A percentile compares a stretch with the other conserved stretches of the same genome.
These are phyloP conservation scores for Clarias fuscus DNA, from an alignment of 2,797 vertebrate species.

Conservation along the genomic window DNA sequence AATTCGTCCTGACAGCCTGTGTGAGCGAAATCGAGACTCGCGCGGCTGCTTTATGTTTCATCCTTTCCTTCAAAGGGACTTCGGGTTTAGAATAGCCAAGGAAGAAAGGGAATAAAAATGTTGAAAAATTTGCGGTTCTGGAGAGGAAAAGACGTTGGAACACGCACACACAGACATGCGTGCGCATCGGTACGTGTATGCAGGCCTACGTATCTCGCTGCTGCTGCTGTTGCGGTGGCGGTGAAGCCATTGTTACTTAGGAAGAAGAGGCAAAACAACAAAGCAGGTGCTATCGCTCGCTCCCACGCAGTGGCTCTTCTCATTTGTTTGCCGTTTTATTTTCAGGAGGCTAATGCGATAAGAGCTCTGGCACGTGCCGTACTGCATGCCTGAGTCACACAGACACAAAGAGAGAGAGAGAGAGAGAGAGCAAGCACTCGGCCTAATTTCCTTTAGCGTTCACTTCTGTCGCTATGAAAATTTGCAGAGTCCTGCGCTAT, in stretches of 20 bases:
- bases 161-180: conserved; percentile 10
- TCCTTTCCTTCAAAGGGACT: conserved; percentile 60
- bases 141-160: conserved; percentile 40
- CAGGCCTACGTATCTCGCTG: conserved; percentile 47
- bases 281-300: conserved; percentile 56
- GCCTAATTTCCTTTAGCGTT: conserved; percentile 34
- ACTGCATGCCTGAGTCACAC: conserved; percentile 35
- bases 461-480: conserved; percentile 21
- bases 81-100: conserved; percentile 44
- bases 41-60: conserved; percentile 54
- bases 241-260: conserved; percentile 55
- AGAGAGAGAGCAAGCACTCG: conserved; percentile 7
- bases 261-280: conserved; percentile 55
- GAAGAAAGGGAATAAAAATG: conserved; percentile 47
- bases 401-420: conserved; percentile 12
- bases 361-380: conserved; percentile 46
- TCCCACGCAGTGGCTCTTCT: conserved; percentile 55
- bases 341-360: conserved; percentile 55
- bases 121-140: conserved; percentile 18
- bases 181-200: conserved; percentile 29
- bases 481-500: conserved; percentile 42
- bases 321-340: conserved; percentile 50
- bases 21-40: conserved; percentile 31
- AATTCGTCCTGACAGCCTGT: neutral
- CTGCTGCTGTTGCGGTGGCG: conserved; percentile 46